A percentile compares a stretch with the other conserved stretches of the same genome.
These are phyloP conservation scores for Ceratina australensis DNA, from an alignment of 1,140 invertebrate genomes.

Conservation along the genomic window DNA sequence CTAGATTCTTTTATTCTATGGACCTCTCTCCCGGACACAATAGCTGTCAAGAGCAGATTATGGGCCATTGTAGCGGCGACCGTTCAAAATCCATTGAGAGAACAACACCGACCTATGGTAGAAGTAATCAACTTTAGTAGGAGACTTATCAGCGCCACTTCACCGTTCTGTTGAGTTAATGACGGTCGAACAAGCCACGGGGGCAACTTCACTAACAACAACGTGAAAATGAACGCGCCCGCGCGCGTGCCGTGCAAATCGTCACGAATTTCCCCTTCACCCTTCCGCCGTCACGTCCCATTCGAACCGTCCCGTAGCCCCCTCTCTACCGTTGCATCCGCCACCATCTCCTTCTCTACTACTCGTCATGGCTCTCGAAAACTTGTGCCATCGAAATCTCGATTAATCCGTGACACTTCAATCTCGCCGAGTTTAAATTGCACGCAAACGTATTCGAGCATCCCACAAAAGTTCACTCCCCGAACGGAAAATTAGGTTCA, in stretches of 20 bases:
- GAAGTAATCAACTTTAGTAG: slow-evolving; percentile 46
- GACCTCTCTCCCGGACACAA: slow-evolving; percentile 3
- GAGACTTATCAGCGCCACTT: slow-evolving; percentile 44
- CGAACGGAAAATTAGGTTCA: slow-evolving; percentile 33
- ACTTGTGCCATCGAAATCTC: slow-evolving; percentile 34
- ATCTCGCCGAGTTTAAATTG: slow-evolving; percentile 29
- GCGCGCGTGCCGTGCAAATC: slow-evolving; percentile 11
- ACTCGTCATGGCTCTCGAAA: slow-evolving; percentile 15
- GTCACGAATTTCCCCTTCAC: background rate
- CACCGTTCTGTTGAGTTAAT: slow-evolving; percentile 35
- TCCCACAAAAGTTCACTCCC: background rate
- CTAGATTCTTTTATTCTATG: slow-evolving; percentile 29
- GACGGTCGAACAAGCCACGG: slow-evolving; percentile 4
- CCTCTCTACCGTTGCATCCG: too few species aligned
- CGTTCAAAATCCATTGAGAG: slow-evolving; percentile 48
- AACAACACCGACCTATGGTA: slow-evolving; percentile 4
- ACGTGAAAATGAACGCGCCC: slow-evolving; percentile 20
- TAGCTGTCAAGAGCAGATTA: slow-evolving; percentile 59
- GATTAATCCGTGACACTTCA: slow-evolving; percentile 45
- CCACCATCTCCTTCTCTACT: background rate
- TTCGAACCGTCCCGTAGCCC: too few species aligned
- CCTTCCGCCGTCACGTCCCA: background rate
- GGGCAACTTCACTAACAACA: slow-evolving; percentile 34
- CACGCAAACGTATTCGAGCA: background rate
- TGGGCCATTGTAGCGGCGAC: slow-evolving; percentile 40